phyloP scores from a whole-genome alignment of 2,797 vertebrate species.

The Acipenser ruthenus region DNA sequence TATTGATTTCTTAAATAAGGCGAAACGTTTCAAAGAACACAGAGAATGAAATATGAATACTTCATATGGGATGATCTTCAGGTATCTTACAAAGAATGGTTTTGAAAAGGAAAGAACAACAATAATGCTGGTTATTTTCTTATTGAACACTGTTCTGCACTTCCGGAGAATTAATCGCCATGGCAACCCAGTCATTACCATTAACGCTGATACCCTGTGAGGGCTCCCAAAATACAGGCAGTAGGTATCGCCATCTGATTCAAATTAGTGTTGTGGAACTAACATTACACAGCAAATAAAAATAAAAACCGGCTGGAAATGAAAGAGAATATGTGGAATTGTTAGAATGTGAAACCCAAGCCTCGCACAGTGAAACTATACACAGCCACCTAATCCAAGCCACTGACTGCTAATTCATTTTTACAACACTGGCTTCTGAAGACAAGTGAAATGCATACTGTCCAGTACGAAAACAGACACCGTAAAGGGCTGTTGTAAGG shows the following conservation, averaged over 20 bases:
- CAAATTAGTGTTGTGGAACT: conserved; percentile 54
- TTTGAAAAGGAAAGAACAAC: too few relatives aligned
- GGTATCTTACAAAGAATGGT: too few relatives aligned
- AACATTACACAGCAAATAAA: conserved; percentile 62
- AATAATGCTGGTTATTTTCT: too few relatives aligned
- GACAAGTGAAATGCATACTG: too few relatives aligned
- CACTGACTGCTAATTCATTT: conserved; percentile 36
- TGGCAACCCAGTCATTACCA: conserved; percentile 39
- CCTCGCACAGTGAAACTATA: conserved; percentile 38
- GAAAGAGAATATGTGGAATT: conserved; percentile 46
- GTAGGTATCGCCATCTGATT: conserved; percentile 56
- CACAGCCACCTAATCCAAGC: conserved; percentile 38
- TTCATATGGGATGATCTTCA: too few relatives aligned
- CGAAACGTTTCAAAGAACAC: too few relatives aligned
- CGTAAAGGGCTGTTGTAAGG: too few relatives aligned
- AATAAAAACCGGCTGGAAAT: conserved; percentile 43
- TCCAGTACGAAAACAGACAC: too few relatives aligned
- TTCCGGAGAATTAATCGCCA: conserved; percentile 54
- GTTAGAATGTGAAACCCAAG: conserved; percentile 44
- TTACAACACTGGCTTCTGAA: background rate
- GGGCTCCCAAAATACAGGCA: conserved; percentile 54
- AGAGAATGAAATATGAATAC: too few relatives aligned
- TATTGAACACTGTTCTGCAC: too few relatives aligned
- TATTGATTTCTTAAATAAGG: too few relatives aligned
- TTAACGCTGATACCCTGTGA: conserved; percentile 46